Base-by-base conservation (phyloP, 2,888 invertebrate species). In the Altica lythri region DNA sequence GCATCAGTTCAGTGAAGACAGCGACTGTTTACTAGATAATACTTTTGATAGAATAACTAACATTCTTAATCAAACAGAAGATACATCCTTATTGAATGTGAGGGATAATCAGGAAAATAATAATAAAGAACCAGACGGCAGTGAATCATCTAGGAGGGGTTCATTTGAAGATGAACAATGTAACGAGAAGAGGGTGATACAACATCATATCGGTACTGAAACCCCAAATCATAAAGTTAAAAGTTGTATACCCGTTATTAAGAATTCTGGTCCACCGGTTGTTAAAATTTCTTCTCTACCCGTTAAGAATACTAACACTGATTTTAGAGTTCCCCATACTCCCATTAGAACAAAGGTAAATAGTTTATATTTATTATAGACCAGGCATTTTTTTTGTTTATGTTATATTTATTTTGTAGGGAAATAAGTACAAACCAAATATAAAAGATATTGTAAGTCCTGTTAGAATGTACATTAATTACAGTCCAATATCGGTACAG, bases 391-490 rank as follows among this genome's bases (percentile, higher is more conserved):
- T 29, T 10, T n/a, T n/a, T n/a, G 10, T n/a, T 2, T 10, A 9
- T 1, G 4, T 29, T 29, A 10, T 4, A 2, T 2, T 2, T 29
- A 4, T 9, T 27, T 5, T 30, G 27, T 17, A 10, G 17, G n/a
- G n/a, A 29, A 40, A n/a, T 19, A 30, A 8, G 4, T 12, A n/a
- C 29, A 44, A 22, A 30, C 16, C 38, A 17, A 25, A 34, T 43
- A 13, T 57, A 6, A 57, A 55, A 29, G 43, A 60, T 29, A 45
- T 60, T 4, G 45, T 57, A 6, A 60, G 60, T 13, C 60, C 60
- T 8, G 57, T 60, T 3, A 43, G 57, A 6, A 30, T 57, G 25
- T 60, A 60, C 18, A 60, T 60, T 27, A 56, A 57, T 16, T 47
- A 57, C 37, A 60, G 60, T 40, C 57, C 60, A 4, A 42, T 37